Conservation (phyloP, 2,888 invertebrate species). For the Drosophila anceps region DNA sequence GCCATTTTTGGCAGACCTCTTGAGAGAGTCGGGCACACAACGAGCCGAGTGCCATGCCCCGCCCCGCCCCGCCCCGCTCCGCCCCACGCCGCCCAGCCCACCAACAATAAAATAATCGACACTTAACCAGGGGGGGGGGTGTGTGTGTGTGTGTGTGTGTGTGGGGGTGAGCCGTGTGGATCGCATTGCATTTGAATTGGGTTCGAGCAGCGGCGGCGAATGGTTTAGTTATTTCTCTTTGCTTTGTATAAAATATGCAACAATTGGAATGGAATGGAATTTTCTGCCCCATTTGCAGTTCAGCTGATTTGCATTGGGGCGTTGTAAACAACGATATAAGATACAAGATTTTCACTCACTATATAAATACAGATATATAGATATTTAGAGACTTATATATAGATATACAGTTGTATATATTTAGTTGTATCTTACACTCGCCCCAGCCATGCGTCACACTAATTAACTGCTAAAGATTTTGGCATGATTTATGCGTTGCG, state of each 20-base stretch:
- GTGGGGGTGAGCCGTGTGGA: conserved; percentile 25
- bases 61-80: not conserved
- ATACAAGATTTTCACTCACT: conserved; percentile 22
- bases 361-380: not conserved
- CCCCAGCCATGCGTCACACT: conserved; percentile 10
- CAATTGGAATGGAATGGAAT: conserved; percentile 54
- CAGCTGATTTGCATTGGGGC: conserved; percentile 48
- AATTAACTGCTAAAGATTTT: conserved; percentile 43
- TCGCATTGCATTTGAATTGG: conserved; percentile 57
- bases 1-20: conserved; percentile 53
- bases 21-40: conserved; percentile 16
- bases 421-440: not conserved
- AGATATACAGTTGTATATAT: not conserved
- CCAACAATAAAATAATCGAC: conserved; percentile 39
- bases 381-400: too few species aligned
- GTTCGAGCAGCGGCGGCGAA: conserved; percentile 12
- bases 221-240: conserved; percentile 7
- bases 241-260: conserved; percentile 50
- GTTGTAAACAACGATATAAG: conserved; percentile 43
- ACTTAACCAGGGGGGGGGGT: conserved; percentile 50
- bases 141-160: too few species aligned
- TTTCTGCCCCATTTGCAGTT: conserved; percentile 68
- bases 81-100: not conserved
- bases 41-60: not conserved
- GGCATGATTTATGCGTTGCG: conserved; percentile 42